Percentiles rank a stretch among this genome's conserved stretches.
These are phyloP conservation scores for Polymixis lichenea DNA, from an alignment of 2,888 invertebrate genomes.

Conservation along the genomic window DNA sequence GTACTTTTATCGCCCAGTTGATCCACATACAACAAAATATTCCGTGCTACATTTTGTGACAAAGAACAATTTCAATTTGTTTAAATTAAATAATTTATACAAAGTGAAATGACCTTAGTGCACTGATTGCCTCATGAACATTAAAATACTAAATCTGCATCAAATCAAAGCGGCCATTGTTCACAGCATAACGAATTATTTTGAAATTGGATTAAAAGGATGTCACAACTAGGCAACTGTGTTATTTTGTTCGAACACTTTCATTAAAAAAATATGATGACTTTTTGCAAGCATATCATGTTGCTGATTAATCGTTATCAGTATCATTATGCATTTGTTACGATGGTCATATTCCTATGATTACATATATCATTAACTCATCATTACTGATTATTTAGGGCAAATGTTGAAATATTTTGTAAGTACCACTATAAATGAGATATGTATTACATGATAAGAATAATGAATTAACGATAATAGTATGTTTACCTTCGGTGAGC, in stretches of 20 bases:
- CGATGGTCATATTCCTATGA: constrained; percentile 10
- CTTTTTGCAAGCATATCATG: neutral
- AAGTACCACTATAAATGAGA: constrained; percentile 28
- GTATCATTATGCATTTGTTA: neutral
- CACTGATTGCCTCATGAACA: constrained; percentile 21
- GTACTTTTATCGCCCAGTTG: neutral
- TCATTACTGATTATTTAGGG: constrained; percentile 20
- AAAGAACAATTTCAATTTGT: constrained; percentile 33
- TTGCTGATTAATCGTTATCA: neutral
- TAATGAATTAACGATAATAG: constrained; percentile 35
- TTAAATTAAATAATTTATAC: constrained; percentile 33
- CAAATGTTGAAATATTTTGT: constrained; percentile 31
- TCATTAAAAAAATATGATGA: neutral
- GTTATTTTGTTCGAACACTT: neutral
- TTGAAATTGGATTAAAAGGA: constrained; percentile 37
- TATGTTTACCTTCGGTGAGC: constrained; percentile 94
- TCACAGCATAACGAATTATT: constrained; percentile 17
- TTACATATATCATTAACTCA: constrained; percentile 14
- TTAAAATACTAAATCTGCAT: constrained; percentile 18
- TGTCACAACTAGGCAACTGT: neutral
- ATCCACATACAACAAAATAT: constrained; percentile 8
- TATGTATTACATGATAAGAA: constrained; percentile 42
- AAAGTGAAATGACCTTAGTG: constrained; percentile 43
- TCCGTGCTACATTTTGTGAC: constrained; percentile 17
- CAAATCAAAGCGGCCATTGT: constrained; percentile 30